phyloP scores from a whole-genome alignment of 1,140 invertebrate genomes.

The Oncopeltus fasciatus region DNA sequence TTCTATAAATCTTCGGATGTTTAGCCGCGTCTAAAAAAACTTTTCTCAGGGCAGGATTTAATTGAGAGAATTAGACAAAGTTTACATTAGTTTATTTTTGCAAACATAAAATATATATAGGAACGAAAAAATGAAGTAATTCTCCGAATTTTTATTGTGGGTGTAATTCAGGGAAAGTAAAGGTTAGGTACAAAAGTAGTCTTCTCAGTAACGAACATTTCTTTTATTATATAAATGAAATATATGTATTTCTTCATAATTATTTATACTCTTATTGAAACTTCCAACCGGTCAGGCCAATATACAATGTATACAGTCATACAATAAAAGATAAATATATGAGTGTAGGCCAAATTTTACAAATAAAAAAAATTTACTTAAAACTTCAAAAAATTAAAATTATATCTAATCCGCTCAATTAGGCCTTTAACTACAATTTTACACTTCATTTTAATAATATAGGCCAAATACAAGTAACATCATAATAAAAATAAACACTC shows the following conservation, averaged over 20 bases:
- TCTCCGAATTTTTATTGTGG: too few species aligned
- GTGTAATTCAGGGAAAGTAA: too few species aligned
- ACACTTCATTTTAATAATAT: background rate
- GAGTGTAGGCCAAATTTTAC: slow-evolving; percentile 3
- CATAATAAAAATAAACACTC: background rate
- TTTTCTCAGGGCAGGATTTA: too few species aligned
- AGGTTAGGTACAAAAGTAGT: too few species aligned
- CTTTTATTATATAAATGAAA: slow-evolving; percentile 12
- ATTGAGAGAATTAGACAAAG: too few species aligned
- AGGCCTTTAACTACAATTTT: background rate
- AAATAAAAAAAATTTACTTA: too few species aligned
- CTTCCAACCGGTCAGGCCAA: background rate
- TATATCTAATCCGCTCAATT: background rate
- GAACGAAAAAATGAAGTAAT: too few species aligned
- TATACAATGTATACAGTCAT: slow-evolving; percentile 12
- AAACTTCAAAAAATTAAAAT: background rate
- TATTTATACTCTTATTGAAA: background rate
- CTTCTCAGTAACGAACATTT: background rate
- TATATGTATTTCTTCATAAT: slow-evolving; percentile 9
- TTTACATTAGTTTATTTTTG: too few species aligned
- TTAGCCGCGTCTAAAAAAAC: too few species aligned
- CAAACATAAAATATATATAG: too few species aligned
- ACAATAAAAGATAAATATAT: background rate
- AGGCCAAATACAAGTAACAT: background rate
- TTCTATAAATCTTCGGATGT: too few species aligned